phyloP scores from a whole-genome alignment of 1,140 invertebrate species.

The Scaptomyza montana region DNA sequence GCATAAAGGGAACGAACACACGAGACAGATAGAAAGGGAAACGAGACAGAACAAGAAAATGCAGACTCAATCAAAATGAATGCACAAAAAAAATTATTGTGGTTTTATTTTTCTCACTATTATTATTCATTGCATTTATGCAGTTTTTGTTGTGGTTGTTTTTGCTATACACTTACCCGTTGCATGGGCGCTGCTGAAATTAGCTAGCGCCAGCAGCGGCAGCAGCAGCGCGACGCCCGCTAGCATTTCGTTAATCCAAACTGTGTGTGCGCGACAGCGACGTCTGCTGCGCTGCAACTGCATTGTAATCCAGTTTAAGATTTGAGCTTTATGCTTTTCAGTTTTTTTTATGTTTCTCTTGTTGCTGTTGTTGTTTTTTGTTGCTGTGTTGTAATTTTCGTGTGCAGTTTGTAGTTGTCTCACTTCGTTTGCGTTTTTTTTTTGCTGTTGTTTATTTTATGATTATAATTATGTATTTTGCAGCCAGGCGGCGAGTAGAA shows the following conservation, averaged over 20 bases:
- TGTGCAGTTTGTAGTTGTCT: slow-evolving; percentile 41
- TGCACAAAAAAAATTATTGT: slow-evolving; percentile 23
- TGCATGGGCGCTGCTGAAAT: slow-evolving; percentile 60
- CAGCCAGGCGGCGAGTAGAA: slow-evolving; percentile 29
- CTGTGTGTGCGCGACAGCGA: slow-evolving; percentile 68
- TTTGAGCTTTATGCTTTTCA: slow-evolving; percentile 52
- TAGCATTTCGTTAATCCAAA: slow-evolving; percentile 72
- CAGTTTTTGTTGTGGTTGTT: neutral
- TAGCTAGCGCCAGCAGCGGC: slow-evolving; percentile 66
- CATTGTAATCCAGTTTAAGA: slow-evolving; percentile 77
- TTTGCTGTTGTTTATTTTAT: slow-evolving; percentile 11
- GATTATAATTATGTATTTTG: slow-evolving; percentile 47
- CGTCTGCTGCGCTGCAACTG: slow-evolving; percentile 74
- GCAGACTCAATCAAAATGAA: slow-evolving; percentile 49
- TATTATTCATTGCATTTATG: slow-evolving; percentile 6
- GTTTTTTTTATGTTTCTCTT: slow-evolving; percentile 37
- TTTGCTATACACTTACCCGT: slow-evolving; percentile 60
- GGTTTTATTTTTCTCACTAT: slow-evolving; percentile 11
- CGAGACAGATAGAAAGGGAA: slow-evolving; percentile 49
- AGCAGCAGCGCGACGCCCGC: slow-evolving; percentile 60
- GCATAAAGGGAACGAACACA: slow-evolving; percentile 24
- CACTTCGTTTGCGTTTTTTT: slow-evolving; percentile 19
- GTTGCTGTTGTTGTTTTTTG: slow-evolving; percentile 19
- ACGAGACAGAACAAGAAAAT: slow-evolving; percentile 44
- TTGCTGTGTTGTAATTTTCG: slow-evolving; percentile 41